phyloP scores from a whole-genome alignment of 2,888 invertebrate genomes.

The Caenorhabditis sp. region DNA sequence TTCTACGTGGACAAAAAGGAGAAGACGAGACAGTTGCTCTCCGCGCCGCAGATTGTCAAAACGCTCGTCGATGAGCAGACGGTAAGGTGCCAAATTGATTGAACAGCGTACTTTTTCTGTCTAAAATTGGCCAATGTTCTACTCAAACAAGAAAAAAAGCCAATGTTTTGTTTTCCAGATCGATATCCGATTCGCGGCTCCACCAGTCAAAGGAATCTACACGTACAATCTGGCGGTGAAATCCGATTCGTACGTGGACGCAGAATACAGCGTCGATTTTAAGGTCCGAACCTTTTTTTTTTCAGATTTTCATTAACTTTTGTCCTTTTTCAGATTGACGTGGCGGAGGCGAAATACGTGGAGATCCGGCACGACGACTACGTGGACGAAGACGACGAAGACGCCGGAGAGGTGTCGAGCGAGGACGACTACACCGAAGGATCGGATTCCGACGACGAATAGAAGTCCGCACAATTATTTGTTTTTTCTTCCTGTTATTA shows the following conservation, averaged over 20 bases:
- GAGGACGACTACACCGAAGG: conserved; percentile 70
- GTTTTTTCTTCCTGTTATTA: not conserved
- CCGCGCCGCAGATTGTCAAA: conserved; percentile 93
- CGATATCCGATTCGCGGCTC: conserved; percentile 96
- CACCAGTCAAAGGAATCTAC: conserved; percentile 92
- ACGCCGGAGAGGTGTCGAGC: conserved; percentile 34
- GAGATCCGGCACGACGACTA: conserved; percentile 82
- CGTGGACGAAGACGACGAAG: conserved; percentile 78
- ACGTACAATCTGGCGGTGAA: conserved; percentile 87
- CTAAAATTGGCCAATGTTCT: no score
- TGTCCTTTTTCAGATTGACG: no score
- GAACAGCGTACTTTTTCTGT: no score
- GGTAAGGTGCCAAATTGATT: conserved; percentile 61
- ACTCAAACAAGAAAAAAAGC: no score
- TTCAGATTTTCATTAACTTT: no score
- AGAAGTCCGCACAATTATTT: conserved; percentile 1
- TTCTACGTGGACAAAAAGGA: conserved; percentile 85
- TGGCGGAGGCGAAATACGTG: conserved; percentile 88
- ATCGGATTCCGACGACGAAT: conserved; percentile 59
- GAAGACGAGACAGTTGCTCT: conserved; percentile 86
- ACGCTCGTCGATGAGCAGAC: conserved; percentile 88
- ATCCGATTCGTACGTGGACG: conserved; percentile 96
- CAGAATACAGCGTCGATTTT: conserved; percentile 92
- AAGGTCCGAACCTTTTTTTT: no score
- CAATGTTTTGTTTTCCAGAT: conserved; percentile 79